These are phyloP conservation scores for Argyrosomus japonicus DNA, from an alignment of 2,113 vertebrate genomes.

Conservation along the genomic window DNA sequence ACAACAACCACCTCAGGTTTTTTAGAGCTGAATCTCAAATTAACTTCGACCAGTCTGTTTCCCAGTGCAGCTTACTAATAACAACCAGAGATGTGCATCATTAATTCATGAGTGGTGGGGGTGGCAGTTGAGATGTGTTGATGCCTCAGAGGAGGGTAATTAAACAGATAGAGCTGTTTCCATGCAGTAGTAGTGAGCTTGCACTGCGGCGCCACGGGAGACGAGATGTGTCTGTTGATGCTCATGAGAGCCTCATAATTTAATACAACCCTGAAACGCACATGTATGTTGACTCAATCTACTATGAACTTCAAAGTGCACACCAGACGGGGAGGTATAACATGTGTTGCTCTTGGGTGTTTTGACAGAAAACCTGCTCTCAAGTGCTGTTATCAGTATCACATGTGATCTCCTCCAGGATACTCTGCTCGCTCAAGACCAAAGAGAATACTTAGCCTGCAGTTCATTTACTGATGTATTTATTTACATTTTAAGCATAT, in stretches of 20 bases:
- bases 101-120: slow-evolving; percentile 80
- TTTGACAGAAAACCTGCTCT: slow-evolving; percentile 23
- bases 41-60: slow-evolving; percentile 70
- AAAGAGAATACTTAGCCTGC: slow-evolving; percentile 34
- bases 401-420: slow-evolving; percentile 28
- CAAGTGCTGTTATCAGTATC: slow-evolving; percentile 16
- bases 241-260: slow-evolving; percentile 48
- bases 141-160: slow-evolving; percentile 80
- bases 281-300: slow-evolving; percentile 47
- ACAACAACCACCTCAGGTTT: slow-evolving; percentile 39
- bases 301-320: slow-evolving; percentile 55
- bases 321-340: not conserved
- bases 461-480: slow-evolving; percentile 16
- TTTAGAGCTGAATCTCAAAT: slow-evolving; percentile 64
- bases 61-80: slow-evolving; percentile 74
- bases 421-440: slow-evolving; percentile 10
- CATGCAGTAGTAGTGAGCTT: slow-evolving; percentile 51
- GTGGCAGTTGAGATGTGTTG: slow-evolving; percentile 72
- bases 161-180: slow-evolving; percentile 80
- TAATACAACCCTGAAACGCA: slow-evolving; percentile 38
- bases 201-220: slow-evolving; percentile 46
- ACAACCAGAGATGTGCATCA: slow-evolving; percentile 76
- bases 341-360: slow-evolving; percentile 12
- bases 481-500: slow-evolving; percentile 14
- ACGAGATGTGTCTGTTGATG: slow-evolving; percentile 48